These are phyloP conservation scores for Yponomeuta evonymella DNA, from an alignment of 2,888 invertebrate genomes.

Conservation along the genomic window DNA sequence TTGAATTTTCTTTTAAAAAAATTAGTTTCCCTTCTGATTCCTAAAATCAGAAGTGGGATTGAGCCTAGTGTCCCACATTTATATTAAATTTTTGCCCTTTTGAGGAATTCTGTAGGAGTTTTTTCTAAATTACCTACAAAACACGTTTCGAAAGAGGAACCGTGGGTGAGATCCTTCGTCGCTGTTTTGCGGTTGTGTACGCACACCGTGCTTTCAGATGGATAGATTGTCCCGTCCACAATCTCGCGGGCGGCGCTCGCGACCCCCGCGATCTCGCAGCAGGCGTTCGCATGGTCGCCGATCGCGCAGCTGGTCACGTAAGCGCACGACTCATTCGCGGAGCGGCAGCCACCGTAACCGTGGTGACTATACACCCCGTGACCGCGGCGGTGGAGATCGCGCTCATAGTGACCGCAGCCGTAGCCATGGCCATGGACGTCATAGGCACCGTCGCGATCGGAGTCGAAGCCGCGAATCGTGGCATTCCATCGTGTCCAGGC, in stretches of 20 bases:
- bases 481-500: not conserved
- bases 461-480: not conserved
- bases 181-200: no score
- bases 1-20: no score
- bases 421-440: not conserved
- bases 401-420: not conserved
- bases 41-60: no score
- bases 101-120: no score
- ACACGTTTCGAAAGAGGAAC: no score
- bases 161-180: no score
- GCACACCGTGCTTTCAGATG: no score
- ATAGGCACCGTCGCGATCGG: not conserved
- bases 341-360: not conserved
- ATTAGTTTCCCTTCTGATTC: no score
- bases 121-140: not conserved
- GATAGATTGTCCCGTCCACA: not conserved
- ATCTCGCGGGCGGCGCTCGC: not conserved
- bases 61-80: no score
- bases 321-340: not conserved
- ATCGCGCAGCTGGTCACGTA: slow-evolving; percentile 4
- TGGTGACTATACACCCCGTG: not conserved
- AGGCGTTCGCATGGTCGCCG: not conserved
- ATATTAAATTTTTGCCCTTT: no score
- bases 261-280: slow-evolving; percentile 2
- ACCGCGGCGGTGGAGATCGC: not conserved